Evolutionary conservation across 2,888 invertebrate genomes (phyloP).

Genomic region (Rhagium mordax): DNA sequence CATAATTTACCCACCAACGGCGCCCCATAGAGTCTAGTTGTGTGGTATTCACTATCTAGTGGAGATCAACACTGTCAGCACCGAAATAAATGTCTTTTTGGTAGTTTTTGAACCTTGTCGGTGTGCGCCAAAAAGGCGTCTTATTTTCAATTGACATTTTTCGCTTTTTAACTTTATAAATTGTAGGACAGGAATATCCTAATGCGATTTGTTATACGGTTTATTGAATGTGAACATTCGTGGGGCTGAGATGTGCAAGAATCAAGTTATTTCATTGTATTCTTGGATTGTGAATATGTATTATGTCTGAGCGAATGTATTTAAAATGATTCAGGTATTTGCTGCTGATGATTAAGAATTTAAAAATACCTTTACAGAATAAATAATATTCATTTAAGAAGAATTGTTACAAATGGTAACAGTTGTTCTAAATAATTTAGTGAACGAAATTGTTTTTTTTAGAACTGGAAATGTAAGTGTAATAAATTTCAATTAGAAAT

Average conservation of each 20-base stretch:
- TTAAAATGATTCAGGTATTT: no score
- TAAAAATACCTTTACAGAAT: no score
- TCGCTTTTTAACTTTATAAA: constrained; percentile 26
- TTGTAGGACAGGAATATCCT: not conserved
- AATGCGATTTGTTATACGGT: not conserved
- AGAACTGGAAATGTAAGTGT: no score
- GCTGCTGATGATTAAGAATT: no score
- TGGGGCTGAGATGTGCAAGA: no score
- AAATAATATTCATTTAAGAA: no score
- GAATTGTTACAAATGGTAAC: no score
- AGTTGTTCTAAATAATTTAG: no score
- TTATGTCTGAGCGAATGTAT: not conserved
- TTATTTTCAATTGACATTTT: constrained; percentile 22
- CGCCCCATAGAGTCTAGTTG: constrained; percentile 66
- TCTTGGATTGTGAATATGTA: not conserved
- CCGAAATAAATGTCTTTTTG: constrained; percentile 68
- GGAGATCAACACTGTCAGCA: constrained; percentile 69
- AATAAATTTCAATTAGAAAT: no score
- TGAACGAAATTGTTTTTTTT: no score
- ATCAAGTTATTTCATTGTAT: no score
- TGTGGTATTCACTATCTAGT: constrained; percentile 67
- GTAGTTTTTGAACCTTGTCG: constrained; percentile 61
- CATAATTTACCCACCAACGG: constrained; percentile 59
- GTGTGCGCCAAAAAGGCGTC: constrained; percentile 56
- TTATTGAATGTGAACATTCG: not conserved